phyloP scores from a whole-genome alignment of 2,888 invertebrate species.

The Sepioteuthis lessoniana region DNA sequence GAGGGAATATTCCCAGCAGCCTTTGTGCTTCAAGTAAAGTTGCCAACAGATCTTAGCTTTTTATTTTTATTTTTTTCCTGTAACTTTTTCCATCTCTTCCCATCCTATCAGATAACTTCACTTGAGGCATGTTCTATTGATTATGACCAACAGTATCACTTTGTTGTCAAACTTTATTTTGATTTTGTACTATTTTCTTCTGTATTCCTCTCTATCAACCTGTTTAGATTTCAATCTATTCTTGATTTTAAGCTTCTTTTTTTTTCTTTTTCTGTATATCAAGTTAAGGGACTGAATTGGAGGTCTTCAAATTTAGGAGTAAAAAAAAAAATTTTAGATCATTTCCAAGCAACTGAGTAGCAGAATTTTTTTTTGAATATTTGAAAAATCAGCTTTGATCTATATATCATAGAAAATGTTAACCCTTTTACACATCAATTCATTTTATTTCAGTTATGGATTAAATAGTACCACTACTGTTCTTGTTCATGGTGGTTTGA shows the following conservation, averaged over 20 bases:
- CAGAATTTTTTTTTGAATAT: background rate
- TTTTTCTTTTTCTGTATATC: background rate
- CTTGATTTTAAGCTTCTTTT: background rate
- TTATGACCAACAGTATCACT: background rate
- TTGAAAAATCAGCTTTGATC: background rate
- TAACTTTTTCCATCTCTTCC: background rate
- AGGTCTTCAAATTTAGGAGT: background rate
- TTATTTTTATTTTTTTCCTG: background rate
- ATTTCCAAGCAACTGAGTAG: background rate
- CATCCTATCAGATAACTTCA: background rate
- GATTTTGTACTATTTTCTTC: background rate
- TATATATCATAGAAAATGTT: background rate
- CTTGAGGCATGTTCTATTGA: background rate
- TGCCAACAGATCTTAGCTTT: background rate
- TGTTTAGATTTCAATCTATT: slow-evolving; percentile 2
- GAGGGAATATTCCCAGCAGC: background rate
- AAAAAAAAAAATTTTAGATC: background rate
- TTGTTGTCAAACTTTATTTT: slow-evolving; percentile 18
- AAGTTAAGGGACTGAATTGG: background rate
- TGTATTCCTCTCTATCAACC: background rate
- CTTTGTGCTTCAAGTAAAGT: slow-evolving; percentile 10
- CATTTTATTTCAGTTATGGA: no score
- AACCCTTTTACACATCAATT: background rate
- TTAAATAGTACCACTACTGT: no score
- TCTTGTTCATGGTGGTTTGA: no score